Base-by-base conservation (phyloP, 2,113 vertebrate species). In the Cebidichthys violaceus region DNA sequence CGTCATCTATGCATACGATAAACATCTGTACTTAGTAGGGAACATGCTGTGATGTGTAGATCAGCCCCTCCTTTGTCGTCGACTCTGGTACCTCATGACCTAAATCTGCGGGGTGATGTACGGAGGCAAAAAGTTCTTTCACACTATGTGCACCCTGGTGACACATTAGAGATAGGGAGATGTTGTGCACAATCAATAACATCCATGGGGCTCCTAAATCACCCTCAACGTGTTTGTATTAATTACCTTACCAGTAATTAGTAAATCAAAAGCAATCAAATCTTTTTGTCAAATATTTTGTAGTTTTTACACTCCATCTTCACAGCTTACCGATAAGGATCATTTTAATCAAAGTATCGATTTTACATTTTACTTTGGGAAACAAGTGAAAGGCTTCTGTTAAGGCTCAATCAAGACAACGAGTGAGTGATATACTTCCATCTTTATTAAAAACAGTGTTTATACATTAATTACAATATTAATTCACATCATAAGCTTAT, bases 401-500 rank as follows among this genome's bases (percentile, higher is more conserved):
- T 31, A n/a, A 61, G 45, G 4, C 68, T 50, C 18, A n/a, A 68
- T 33, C 71, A 82, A 76, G 70, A 84, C 78, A 85, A 64, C 70
- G 62, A 88, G n/a, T 54, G 24, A 87, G 47, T 79, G 17, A 59
- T 70, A 60, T 69, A 13, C 9, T 81, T 37, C 0, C 1, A 65
- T 6, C 61, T 91, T 92, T 90, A 93, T 86, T 89, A 80, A 86
- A 89, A 92, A 72, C 55, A 33, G 39, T 31, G 15, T 80, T 52
- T 52, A 79, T 88, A 79, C 71, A 71, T 78, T 68, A 70, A 85
- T 68, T 82, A 84, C 60, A 84, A 75, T 75, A 27, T 62, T 39
- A 69, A 61, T 68, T 70, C 60, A 78, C 73, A 27, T 80, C 37
- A 74, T 9, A 75, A 27, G 65, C 59, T 70, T 77, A 6, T 70